Conservation (phyloP, 1,140 invertebrate species). For the Aporrectodea caliginosa region DNA sequence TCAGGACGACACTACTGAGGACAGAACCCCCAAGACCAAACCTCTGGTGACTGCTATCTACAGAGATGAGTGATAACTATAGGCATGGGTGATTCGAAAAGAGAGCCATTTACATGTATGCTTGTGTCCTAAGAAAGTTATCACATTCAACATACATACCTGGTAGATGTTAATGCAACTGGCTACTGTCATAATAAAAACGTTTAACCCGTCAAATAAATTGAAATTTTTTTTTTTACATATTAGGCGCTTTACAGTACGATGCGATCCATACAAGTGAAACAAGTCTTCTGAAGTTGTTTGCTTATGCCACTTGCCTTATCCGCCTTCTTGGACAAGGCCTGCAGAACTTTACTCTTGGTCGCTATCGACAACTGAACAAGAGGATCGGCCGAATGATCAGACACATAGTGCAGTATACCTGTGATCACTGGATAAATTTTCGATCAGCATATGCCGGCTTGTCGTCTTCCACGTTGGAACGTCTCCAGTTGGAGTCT, state of each 20-base stretch:
- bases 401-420: slow-evolving; percentile 64
- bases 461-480: slow-evolving; percentile 58
- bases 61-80: no score
- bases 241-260: background rate
- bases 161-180: no score
- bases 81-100: no score
- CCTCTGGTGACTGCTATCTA: no score
- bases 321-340: slow-evolving; percentile 66
- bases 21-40: no score
- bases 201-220: no score
- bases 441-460: slow-evolving; percentile 52
- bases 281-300: slow-evolving; percentile 65
- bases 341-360: slow-evolving; percentile 61
- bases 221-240: no score
- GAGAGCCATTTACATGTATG: no score
- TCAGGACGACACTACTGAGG: no score
- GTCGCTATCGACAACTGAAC: slow-evolving; percentile 52
- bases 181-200: no score
- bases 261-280: slow-evolving; percentile 45
- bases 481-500: slow-evolving; percentile 69
- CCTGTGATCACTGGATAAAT: slow-evolving; percentile 68
- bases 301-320: slow-evolving; percentile 68
- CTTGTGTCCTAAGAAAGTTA: no score
- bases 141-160: no score
- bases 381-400: slow-evolving; percentile 54